Percentiles rank a stretch among this genome's conserved stretches.
These are phyloP conservation scores for Tyto alba DNA, from an alignment of 2,113 vertebrate genomes.

Conservation along the genomic window DNA sequence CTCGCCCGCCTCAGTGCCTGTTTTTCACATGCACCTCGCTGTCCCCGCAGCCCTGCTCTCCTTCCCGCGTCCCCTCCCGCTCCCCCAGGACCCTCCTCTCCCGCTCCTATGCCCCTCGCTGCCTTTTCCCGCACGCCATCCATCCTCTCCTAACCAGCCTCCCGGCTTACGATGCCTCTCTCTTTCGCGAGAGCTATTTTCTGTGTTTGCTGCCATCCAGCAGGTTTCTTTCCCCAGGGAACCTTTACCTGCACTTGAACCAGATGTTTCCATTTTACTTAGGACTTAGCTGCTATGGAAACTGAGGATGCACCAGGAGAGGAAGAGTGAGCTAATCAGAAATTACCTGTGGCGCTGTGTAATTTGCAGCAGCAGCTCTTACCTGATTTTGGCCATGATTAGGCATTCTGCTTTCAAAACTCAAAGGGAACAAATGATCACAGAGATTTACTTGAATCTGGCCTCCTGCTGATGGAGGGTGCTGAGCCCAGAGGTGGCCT, in stretches of 20 bases:
- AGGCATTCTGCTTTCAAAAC: slow-evolving; percentile 41
- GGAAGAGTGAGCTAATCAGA: slow-evolving; percentile 69
- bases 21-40: background rate
- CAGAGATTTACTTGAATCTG: background rate
- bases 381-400: slow-evolving; percentile 62
- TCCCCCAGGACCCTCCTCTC: background rate
- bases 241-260: slow-evolving; percentile 62
- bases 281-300: slow-evolving; percentile 79
- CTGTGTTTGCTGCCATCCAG: slow-evolving; percentile 9
- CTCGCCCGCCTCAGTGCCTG: background rate
- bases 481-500: slow-evolving; percentile 6
- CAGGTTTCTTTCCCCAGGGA: slow-evolving; percentile 41
- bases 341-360: slow-evolving; percentile 71
- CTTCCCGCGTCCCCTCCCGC: background rate
- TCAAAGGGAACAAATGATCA: slow-evolving; percentile 37
- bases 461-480: background rate
- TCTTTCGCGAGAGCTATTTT: background rate
- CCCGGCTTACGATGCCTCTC: background rate
- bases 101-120: background rate
- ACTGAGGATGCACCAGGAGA: slow-evolving; percentile 71
- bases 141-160: background rate
- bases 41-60: background rate
- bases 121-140: background rate
- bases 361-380: slow-evolving; percentile 66
- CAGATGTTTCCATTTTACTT: slow-evolving; percentile 73